Evolutionary conservation across 53 echinoderm and acorn worm genomes (phyloP).

Genomic region (Paelopatides confundens): DNA sequence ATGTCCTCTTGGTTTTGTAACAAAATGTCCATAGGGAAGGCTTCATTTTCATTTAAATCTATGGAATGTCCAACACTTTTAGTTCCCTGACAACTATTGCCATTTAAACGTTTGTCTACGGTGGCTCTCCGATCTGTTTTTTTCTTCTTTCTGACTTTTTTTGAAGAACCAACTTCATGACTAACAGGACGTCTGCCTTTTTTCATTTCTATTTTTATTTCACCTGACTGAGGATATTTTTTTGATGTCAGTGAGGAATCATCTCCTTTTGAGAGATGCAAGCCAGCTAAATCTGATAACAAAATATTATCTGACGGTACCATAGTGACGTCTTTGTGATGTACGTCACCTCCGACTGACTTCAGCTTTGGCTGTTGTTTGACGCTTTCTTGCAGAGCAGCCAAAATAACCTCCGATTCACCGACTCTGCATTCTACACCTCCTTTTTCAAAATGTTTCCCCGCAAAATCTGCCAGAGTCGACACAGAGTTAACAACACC

Average conservation of each 20-base stretch:
- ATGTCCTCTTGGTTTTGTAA: not conserved
- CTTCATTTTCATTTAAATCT: not conserved
- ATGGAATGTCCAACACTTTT: not conserved
- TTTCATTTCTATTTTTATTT: not conserved
- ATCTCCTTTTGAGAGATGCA: not conserved
- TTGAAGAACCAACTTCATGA: not conserved
- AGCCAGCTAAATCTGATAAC: not conserved
- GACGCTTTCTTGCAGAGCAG: no score
- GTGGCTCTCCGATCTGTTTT: not conserved
- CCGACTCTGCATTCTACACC: not conserved
- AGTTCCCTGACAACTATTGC: no score
- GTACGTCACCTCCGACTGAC: not conserved
- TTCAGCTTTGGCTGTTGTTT: not conserved
- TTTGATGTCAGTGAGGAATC: not conserved
- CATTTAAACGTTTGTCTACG: not conserved
- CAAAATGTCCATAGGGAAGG: not conserved
- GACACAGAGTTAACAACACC: not conserved
- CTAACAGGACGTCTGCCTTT: not conserved
- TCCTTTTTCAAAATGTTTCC: not conserved
- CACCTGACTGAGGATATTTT: not conserved
- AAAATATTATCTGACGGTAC: not conserved
- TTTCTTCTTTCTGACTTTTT: constrained; percentile 11
- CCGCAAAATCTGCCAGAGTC: not conserved
- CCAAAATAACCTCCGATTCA: not conserved
- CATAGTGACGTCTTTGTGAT: not conserved